A percentile compares a stretch with the other conserved stretches of the same genome.
phyloP scores from a whole-genome alignment of 64 coral and sea anemone species.

The Acropora tenuis region DNA sequence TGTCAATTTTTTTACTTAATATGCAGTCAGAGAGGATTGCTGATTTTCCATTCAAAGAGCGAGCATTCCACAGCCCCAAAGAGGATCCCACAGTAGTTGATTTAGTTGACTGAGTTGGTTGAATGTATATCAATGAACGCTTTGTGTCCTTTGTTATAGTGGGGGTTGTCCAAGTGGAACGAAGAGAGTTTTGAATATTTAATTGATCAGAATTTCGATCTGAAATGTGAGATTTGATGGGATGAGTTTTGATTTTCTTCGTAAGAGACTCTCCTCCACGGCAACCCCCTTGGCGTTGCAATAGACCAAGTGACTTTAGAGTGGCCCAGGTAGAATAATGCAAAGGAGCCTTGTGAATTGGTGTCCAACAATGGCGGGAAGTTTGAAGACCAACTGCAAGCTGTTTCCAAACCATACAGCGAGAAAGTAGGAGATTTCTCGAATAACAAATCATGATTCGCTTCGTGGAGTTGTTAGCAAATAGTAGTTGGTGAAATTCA shows the following conservation, averaged over 20 bases:
- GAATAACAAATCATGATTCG: conserved; percentile 15
- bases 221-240: conserved; percentile 19
- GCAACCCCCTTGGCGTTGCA: background rate
- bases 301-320: conserved; percentile 38
- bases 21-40: conserved; percentile 13
- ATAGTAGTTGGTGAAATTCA: too few species aligned
- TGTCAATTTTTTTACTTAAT: conserved; percentile 22
- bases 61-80: background rate
- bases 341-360: background rate
- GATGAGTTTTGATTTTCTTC: conserved; percentile 2
- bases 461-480: background rate
- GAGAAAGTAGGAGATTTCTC: conserved; percentile 1
- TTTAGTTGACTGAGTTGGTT: background rate
- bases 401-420: conserved; percentile 25
- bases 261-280: conserved; percentile 5
- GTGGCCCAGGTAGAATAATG: background rate
- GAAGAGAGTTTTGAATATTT: conserved; percentile 34
- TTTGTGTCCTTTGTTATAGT: background rate
- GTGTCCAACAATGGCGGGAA: conserved; percentile 15
- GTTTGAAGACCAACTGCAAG: conserved; percentile 21
- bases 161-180: conserved; percentile 16
- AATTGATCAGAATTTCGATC: conserved; percentile 14
- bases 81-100: conserved; percentile 8
- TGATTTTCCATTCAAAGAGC: conserved; percentile 26
- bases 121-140: conserved; percentile 23